Conservation (phyloP, 2,113 vertebrate genomes). For the Gallinago paraguaiae region DNA sequence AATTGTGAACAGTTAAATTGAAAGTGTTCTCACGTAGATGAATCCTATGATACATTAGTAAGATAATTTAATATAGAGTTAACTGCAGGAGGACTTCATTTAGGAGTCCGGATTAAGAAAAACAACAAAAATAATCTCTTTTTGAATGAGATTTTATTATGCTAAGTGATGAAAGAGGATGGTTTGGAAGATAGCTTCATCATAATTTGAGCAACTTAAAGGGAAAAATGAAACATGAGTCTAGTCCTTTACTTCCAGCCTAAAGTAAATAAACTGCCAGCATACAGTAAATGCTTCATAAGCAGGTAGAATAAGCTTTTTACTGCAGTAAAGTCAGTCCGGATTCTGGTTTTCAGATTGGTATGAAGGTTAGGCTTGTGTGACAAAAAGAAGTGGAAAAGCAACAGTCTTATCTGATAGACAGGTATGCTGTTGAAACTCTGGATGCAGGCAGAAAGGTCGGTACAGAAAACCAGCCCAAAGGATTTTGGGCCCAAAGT, state of each 20-base stretch:
- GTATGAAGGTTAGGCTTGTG: too few relatives aligned
- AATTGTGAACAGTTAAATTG: slow-evolving; percentile 9
- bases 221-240: not conserved
- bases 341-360: not conserved
- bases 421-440: accelerated
- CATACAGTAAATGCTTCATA: not conserved
- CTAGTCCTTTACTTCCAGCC: not conserved
- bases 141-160: not conserved
- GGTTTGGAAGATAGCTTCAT: not conserved
- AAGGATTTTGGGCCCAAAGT: too few relatives aligned
- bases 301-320: not conserved
- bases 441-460: not conserved
- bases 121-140: slow-evolving; percentile 9
- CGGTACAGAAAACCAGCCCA: accelerated
- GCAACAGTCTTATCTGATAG: not conserved
- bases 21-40: not conserved
- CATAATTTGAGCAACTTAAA: not conserved
- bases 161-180: not conserved
- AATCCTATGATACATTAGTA: slow-evolving; percentile 1
- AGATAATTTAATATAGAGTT: slow-evolving; percentile 23
- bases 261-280: not conserved
- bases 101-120: slow-evolving; percentile 1
- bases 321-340: not conserved
- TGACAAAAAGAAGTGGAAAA: not conserved
- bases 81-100: slow-evolving; percentile 36